Conservation (phyloP, 2,888 invertebrate genomes). For the Oxycera nigricornis region DNA sequence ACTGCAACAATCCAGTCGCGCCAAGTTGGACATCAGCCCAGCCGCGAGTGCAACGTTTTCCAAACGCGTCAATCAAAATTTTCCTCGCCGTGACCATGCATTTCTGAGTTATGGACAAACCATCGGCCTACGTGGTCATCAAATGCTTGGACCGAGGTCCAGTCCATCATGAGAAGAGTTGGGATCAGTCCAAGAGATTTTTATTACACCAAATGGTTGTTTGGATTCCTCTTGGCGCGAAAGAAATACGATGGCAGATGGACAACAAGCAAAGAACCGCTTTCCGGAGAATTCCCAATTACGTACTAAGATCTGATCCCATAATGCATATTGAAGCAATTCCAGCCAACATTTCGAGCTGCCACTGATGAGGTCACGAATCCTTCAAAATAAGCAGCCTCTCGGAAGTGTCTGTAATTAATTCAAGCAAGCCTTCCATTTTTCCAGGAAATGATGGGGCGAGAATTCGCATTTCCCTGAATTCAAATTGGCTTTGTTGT, state of each 20-base stretch:
- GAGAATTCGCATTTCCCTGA: neutral
- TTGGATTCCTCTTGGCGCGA: neutral
- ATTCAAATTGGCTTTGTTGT: no score
- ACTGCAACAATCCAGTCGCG: slow-evolving; percentile 10
- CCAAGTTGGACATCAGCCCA: neutral
- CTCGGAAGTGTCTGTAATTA: neutral
- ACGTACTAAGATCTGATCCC: no score
- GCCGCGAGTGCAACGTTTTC: neutral
- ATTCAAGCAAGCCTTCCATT: neutral
- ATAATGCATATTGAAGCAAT: no score
- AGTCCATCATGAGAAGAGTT: neutral
- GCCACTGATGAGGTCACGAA: no score
- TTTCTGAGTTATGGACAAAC: slow-evolving; percentile 34
- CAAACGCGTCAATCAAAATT: slow-evolving; percentile 33
- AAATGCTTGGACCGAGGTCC: neutral
- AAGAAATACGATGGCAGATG: slow-evolving; percentile 17
- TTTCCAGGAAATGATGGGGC: neutral
- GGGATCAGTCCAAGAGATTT: slow-evolving; percentile 11
- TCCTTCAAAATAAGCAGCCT: no score
- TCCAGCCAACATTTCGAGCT: no score
- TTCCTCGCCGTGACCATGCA: slow-evolving; percentile 35
- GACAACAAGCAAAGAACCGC: neutral
- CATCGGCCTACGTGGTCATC: neutral
- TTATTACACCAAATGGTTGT: neutral
- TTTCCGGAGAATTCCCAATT: slow-evolving; percentile 13